Base-by-base conservation (phyloP, 64 coral and sea anemone species). In the Cladopsammia gracilis region DNA sequence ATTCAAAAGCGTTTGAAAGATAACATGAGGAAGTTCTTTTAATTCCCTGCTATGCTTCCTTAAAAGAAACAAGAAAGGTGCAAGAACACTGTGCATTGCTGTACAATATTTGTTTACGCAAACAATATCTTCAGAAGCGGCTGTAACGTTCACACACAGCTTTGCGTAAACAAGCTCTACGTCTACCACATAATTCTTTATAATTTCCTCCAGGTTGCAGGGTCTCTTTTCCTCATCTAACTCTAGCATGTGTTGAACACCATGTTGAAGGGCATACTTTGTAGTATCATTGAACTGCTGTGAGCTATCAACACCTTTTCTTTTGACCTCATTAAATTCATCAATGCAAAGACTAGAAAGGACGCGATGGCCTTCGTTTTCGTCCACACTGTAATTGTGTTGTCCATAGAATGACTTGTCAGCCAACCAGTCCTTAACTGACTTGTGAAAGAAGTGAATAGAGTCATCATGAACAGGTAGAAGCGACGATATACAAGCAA, bases 381-480 rank as follows among this genome's bases (percentile, higher is more conserved):
- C 61, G 13, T 0, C 5, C 13, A 64, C 6, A 5, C 14, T 19
- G 19, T 13, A 64, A 15, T 19, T 64, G 14, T 64, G 13, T 13
- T 64, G 12, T 6, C 61, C 19, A 5, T 15, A 64, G 5, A 0
- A 2, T 5, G 61, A 64, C 61, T 64, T 5, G 5, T 64, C 61
- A 20, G 14, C 42, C 82, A 85, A 85, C 61, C 61, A 85, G 48
- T 68, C 82, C 45, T 66, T 44, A 7, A 85, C 61, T 46, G 82
- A n/a, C 61, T 85, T 85, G 62, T 85, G 82, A 68, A 85, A 85
- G 44, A 50, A 60, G 9, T 16, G 25, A 43, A 86, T 66, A 20
- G 51, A 66, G 7, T 49, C 82, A 50, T 70, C 68, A 18, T 70
- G 22, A 23, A 86, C 64, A 24, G 82, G 82, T 22, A 86, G 68